Percentiles rank a stretch among this genome's conserved stretches.
Conservation (phyloP, 2,888 invertebrate genomes). For the Apantesis nais region DNA sequence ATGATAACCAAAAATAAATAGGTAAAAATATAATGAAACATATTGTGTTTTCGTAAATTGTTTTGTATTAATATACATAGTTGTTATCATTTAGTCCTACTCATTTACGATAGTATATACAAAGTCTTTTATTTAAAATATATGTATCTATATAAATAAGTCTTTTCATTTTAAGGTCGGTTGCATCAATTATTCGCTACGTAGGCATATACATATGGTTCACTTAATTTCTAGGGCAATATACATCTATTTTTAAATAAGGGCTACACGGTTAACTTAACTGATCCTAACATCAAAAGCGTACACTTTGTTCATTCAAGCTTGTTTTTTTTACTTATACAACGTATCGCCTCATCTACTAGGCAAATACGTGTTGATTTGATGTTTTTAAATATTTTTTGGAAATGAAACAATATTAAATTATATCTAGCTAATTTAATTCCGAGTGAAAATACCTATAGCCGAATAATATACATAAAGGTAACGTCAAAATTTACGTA, state of each 20-base stretch:
- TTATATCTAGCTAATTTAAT: not conserved
- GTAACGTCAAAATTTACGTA: not conserved
- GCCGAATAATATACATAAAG: not conserved
- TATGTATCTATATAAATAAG: constrained; percentile 13
- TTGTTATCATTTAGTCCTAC: not conserved
- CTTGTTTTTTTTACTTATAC: constrained; percentile 51
- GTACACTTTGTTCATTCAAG: constrained; percentile 66
- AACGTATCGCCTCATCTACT: constrained; percentile 39
- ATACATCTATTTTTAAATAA: constrained; percentile 79
- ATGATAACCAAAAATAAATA: not conserved
- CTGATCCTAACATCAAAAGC: constrained; percentile 63
- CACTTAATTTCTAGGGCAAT: constrained; percentile 79
- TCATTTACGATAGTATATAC: not conserved
- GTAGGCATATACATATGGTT: constrained; percentile 75
- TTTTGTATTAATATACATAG: not conserved
- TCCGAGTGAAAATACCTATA: not conserved
- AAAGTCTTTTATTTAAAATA: not conserved
- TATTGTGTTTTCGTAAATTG: not conserved
- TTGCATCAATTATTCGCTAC: constrained; percentile 74
- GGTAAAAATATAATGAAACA: not conserved
- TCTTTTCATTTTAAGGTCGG: constrained; percentile 63
- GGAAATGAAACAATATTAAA: not conserved
- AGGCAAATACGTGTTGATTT: constrained; percentile 9
- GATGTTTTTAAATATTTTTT: not conserved
- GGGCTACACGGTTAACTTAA: constrained; percentile 74